phyloP scores from a whole-genome alignment of 1,140 invertebrate species.

The Marisa cornuarietis region DNA sequence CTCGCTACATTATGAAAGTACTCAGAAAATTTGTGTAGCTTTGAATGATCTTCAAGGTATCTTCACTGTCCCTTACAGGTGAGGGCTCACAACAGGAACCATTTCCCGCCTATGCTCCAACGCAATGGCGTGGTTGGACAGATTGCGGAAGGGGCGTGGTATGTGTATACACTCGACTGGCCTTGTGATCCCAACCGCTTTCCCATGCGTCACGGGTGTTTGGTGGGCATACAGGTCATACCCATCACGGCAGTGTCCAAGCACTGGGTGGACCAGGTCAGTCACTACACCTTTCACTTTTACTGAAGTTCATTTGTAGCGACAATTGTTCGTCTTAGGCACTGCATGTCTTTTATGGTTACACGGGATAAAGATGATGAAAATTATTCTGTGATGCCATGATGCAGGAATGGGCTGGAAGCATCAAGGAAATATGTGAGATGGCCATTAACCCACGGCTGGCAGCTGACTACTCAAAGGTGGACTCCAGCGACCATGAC shows the following conservation, averaged over 20 bases:
- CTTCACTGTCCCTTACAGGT: conserved; percentile 37
- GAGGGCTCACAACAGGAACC: conserved; percentile 45
- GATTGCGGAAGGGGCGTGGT: conserved; percentile 51
- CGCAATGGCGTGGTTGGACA: conserved; percentile 47
- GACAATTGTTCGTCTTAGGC: too few relatives aligned
- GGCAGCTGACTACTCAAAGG: neutral
- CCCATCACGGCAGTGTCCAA: conserved; percentile 54
- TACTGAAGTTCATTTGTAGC: too few relatives aligned
- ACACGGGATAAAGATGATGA: too few relatives aligned
- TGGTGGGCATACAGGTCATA: conserved; percentile 56
- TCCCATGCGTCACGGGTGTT: conserved; percentile 54
- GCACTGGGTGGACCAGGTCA: conserved; percentile 53
- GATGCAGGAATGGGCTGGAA: conserved; percentile 43
- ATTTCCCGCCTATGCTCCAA: conserved; percentile 51
- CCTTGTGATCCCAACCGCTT: conserved; percentile 55
- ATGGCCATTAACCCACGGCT: conserved; percentile 36
- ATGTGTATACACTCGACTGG: conserved; percentile 55
- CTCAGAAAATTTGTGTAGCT: too few relatives aligned
- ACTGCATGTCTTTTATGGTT: too few relatives aligned
- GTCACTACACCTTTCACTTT: neutral
- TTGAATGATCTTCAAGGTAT: too few relatives aligned
- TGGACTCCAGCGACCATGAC: conserved; percentile 14
- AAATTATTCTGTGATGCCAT: neutral
- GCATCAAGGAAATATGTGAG: conserved; percentile 42
- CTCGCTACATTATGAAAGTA: too few relatives aligned